Evolutionary conservation across 2,888 invertebrate genomes (phyloP), one percentile per base, ranked within the genome.

Genomic region (Leuctra nigra): DNA sequence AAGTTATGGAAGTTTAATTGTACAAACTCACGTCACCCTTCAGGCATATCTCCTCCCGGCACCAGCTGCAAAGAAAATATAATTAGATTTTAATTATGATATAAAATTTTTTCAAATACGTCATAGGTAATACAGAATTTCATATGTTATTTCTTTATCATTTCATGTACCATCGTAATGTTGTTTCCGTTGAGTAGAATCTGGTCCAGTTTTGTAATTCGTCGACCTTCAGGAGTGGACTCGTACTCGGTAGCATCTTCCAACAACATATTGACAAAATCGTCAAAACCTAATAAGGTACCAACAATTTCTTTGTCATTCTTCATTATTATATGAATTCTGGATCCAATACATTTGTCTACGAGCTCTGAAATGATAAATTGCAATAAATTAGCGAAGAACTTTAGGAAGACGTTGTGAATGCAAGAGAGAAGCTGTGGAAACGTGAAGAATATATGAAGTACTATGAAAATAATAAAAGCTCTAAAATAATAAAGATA

Each of bases 301-400:
- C 99, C 99, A 11, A 98, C 97, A 73, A 99, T 95, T 80, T 99
- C 99, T 74, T 97, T 98, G 71, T 99, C 99, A 72, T 96, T 97
- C 75, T 99, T 99, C 99, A 99, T 99, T 61, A 99, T 96, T 23
- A 99, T 98, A 73, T 99, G 99, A 67, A 99, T 98, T 62, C 95
- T 80, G 1, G 98, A 98, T 33, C 99, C 99, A 69, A 99, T 99
- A 73, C 99, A 99, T 78, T 99, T 99, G 72, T 99, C 99, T 22
- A 99, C 96, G 65, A 99, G 76, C 73, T 99, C 99, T 87, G 72
- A 59, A 78, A 75, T 29, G 29, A 11, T 7, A 29, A n/a, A n/a
- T n/a, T n/a, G n/a, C n/a, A n/a, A n/a, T n/a, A n/a, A n/a, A n/a
- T n/a, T n/a, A n/a, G n/a, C n/a, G n/a, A n/a, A n/a, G n/a, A n/a